Evolutionary conservation across 2,797 vertebrate genomes (phyloP).

Genomic region (Mycteria americana): DNA sequence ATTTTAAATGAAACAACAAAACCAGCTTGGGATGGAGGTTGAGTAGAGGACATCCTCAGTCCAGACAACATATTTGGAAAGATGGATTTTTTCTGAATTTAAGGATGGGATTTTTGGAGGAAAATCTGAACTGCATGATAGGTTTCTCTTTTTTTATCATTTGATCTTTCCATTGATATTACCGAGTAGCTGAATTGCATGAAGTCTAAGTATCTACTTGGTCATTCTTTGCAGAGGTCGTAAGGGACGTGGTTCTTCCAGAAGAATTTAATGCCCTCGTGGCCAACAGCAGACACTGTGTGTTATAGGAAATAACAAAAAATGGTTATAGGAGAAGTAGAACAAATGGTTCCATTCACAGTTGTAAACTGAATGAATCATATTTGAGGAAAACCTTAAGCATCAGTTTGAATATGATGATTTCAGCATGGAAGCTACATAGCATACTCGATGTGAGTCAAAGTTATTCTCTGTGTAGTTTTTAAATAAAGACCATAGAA

Average conservation of each 20-base stretch:
- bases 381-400: neutral
- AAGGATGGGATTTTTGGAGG: rapidly evolving
- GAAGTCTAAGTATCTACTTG: neutral
- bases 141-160: neutral
- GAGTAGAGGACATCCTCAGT: neutral
- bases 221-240: neutral
- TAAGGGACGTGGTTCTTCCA: neutral
- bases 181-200: neutral
- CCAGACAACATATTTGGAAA: neutral
- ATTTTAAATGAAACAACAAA: slow-evolving; percentile 25
- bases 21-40: neutral
- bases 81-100: neutral
- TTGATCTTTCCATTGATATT: neutral
- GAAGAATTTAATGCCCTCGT: neutral
- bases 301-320: neutral
- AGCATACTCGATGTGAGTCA: neutral
- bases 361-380: neutral
- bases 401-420: neutral
- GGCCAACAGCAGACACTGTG: neutral
- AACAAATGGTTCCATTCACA: neutral
- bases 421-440: neutral
- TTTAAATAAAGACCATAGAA: neutral
- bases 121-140: neutral
- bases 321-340: neutral
- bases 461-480: neutral